Conservation (phyloP, 2,888 invertebrate genomes). For the Crossocerus cetratus region DNA sequence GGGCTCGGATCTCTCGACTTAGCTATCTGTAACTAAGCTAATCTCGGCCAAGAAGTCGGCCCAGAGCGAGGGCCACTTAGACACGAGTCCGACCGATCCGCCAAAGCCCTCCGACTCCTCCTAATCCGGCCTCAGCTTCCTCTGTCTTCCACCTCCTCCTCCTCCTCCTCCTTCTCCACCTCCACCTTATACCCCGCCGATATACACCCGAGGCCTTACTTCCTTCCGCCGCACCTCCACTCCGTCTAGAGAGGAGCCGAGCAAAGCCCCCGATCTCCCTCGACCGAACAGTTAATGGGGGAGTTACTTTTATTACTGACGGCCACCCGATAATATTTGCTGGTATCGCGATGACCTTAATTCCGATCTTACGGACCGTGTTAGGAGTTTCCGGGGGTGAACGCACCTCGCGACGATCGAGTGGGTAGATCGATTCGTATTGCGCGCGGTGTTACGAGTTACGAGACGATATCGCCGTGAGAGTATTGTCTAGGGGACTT, state of each 20-base stretch:
- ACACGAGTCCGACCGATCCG: constrained; percentile 70
- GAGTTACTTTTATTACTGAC: constrained; percentile 61
- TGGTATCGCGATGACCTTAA: not conserved
- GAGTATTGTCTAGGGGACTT: too few relatives aligned
- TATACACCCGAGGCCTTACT: constrained; percentile 41
- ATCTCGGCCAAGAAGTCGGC: constrained; percentile 70
- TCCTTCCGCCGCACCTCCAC: constrained; percentile 5
- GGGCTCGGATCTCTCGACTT: constrained; percentile 58
- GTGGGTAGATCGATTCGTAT: too few relatives aligned
- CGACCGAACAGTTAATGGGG: constrained; percentile 53
- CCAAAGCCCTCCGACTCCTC: constrained; percentile 66
- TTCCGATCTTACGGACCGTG: not conserved
- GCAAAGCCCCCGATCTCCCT: constrained; percentile 33
- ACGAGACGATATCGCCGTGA: too few relatives aligned
- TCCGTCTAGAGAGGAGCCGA: too few relatives aligned
- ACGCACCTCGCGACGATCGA: not conserved
- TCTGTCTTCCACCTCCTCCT: constrained; percentile 18
- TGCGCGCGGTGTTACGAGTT: too few relatives aligned
- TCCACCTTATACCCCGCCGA: not conserved
- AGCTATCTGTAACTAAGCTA: constrained; percentile 74
- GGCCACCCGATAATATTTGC: not conserved
- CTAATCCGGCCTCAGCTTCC: constrained; percentile 62
- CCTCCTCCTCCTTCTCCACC: constrained; percentile 22
- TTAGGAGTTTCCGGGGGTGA: not conserved
- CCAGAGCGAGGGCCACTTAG: constrained; percentile 61